Evolutionary conservation across 2,797 vertebrate species (phyloP), one percentile per base, ranked within the genome.

Genomic region (Falco novaeseelandiae): DNA sequence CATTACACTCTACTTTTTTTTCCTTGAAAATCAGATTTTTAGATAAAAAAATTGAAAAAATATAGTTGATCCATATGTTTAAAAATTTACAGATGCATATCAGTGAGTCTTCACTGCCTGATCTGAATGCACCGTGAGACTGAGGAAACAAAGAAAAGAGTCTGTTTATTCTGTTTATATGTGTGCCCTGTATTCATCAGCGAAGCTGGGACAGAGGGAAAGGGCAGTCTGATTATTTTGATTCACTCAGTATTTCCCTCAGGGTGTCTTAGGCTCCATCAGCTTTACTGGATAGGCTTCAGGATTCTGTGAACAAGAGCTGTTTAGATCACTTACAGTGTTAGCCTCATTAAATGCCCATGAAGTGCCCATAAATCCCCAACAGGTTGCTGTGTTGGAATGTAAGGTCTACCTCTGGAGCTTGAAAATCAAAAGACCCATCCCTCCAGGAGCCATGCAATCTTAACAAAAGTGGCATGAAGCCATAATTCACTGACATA

Each of bases 341-440:
- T 67, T 90, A 95, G 73, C 80, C 52, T 93, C 83, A 79, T 94
- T 96, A 87, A 96, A 82, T 59, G 46, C 40, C 18, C 2, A 0
- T 73, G 80, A 82, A 93, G 30, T 66, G 29, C 55, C 49, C 20
- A 34, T 90, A 93, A 96, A 95, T 96, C 58, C 58, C 32, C 34
- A 58, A 22, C 19, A 73, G 30, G 20, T 13, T 89, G 17, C 44
- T 63, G 16, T 32, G 59, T 40, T 87, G 42, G 11, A 44, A 63
- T 54, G 22, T 62, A 30, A 82, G 42, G 22, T 16, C n/a, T 84
- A 3, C 27, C 38, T 67, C 54, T 80, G 52, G 55, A 93, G 77
- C 73, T 30, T 52, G 42, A 62, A 89, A 88, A 95, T 86, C 74
- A 46, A 78, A 78, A 88, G 61, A 74, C 10, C 7, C 6, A 2